phyloP scores from a whole-genome alignment of 2,113 vertebrate species.

The Cromileptes altivelis region DNA sequence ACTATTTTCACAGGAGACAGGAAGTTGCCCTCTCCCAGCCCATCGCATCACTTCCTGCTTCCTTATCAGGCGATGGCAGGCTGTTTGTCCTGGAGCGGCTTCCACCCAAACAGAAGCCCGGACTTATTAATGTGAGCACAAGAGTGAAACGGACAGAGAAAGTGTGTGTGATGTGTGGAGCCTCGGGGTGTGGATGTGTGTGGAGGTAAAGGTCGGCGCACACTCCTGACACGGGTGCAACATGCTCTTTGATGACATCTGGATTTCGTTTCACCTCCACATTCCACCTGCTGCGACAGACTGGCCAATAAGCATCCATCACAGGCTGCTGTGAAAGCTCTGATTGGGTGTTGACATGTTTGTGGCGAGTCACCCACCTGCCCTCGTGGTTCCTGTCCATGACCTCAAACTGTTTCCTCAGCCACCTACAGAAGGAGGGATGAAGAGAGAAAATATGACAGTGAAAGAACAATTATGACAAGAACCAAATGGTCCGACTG shows the following conservation, averaged over 20 bases:
- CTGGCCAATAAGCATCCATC: slow-evolving; percentile 6
- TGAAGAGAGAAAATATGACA: not conserved
- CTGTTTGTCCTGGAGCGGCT: slow-evolving; percentile 76
- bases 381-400: slow-evolving; percentile 89
- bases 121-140: not conserved
- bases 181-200: not conserved
- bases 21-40: slow-evolving; percentile 70
- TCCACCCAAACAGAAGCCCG: slow-evolving; percentile 64
- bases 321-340: slow-evolving; percentile 4
- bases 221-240: not conserved
- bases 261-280: slow-evolving; percentile 46
- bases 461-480: not conserved
- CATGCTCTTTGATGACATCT: slow-evolving; percentile 53
- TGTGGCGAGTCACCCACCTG: slow-evolving; percentile 82
- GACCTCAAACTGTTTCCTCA: slow-evolving; percentile 89
- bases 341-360: slow-evolving; percentile 27
- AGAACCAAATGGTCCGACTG: not conserved
- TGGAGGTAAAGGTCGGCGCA: not conserved
- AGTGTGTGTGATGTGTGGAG: not conserved
- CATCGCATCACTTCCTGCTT: slow-evolving; percentile 75
- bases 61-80: slow-evolving; percentile 62
- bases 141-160: not conserved
- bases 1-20: slow-evolving; percentile 79
- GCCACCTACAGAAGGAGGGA: slow-evolving; percentile 83
- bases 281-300: slow-evolving; percentile 28